Conservation (phyloP, 2,888 invertebrate species). For the Nephrotoma flavescens region DNA sequence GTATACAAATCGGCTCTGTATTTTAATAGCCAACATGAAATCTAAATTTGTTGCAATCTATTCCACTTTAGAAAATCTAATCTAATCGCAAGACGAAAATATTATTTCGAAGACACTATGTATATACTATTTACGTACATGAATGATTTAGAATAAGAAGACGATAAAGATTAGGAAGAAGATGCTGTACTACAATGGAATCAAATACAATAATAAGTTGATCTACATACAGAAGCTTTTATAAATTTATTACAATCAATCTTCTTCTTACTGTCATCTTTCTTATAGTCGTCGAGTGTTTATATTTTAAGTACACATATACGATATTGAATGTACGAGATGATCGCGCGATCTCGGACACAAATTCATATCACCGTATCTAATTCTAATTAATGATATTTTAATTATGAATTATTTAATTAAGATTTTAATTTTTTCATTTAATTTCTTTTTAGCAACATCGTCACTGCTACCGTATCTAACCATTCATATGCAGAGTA, state of each 20-base stretch:
- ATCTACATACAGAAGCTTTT: not conserved
- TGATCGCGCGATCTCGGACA: not conserved
- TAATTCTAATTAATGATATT: not conserved
- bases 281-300: not conserved
- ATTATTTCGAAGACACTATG: not conserved
- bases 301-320: not conserved
- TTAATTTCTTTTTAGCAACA: conserved; percentile 39
- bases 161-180: not conserved
- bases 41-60: not conserved
- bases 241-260: not conserved
- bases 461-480: conserved; percentile 74
- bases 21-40: too few relatives aligned
- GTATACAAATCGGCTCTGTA: too few relatives aligned
- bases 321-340: not conserved
- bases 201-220: not conserved
- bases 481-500: conserved; percentile 79
- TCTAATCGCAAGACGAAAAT: not conserved
- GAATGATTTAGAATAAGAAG: not conserved
- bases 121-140: not conserved
- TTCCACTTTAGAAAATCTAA: not conserved
- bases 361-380: not conserved
- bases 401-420: not conserved
- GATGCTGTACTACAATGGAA: not conserved
- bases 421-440: not conserved
- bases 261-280: not conserved